These are phyloP conservation scores for Apogon hyalosoma DNA, from an alignment of 2,797 vertebrate species.

Conservation along the genomic window DNA sequence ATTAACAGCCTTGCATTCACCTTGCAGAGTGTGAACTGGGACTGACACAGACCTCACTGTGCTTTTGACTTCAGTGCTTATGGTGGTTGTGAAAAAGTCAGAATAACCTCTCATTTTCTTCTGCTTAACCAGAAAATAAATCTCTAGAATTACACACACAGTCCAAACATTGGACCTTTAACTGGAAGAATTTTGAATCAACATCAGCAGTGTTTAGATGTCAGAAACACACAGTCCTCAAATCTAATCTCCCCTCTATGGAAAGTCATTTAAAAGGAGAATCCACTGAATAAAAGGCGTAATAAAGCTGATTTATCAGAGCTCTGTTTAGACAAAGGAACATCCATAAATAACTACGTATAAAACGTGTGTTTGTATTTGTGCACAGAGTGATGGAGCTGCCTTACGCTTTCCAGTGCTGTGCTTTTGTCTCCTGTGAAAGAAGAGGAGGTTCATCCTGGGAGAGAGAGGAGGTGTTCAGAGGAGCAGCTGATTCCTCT, in stretches of 20 bases:
- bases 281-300: conserved; percentile 2
- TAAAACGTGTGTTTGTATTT: conserved; percentile 11
- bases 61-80: neutral
- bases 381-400: conserved; percentile 91
- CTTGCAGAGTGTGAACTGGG: too few relatives aligned
- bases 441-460: conserved; percentile 82
- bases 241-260: neutral
- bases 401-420: conserved; percentile 95
- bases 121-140: too few relatives aligned
- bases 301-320: conserved; percentile 9
- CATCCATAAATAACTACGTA: neutral
- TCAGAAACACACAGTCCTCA: neutral
- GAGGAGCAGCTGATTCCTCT: conserved; percentile 74
- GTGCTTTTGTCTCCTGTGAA: conserved; percentile 90
- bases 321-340: neutral
- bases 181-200: conserved; percentile 17
- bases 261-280: conserved; percentile 15
- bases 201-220: conserved; percentile 10
- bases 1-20: too few relatives aligned
- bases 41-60: neutral
- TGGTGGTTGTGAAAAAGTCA: too few relatives aligned
- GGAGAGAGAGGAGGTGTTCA: conserved; percentile 85
- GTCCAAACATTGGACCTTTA: conserved; percentile 1
- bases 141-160: neutral
- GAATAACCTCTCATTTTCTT: too few relatives aligned